These are phyloP conservation scores for Nannospalax galili DNA, from an alignment of 2,113 vertebrate species.

Conservation along the genomic window DNA sequence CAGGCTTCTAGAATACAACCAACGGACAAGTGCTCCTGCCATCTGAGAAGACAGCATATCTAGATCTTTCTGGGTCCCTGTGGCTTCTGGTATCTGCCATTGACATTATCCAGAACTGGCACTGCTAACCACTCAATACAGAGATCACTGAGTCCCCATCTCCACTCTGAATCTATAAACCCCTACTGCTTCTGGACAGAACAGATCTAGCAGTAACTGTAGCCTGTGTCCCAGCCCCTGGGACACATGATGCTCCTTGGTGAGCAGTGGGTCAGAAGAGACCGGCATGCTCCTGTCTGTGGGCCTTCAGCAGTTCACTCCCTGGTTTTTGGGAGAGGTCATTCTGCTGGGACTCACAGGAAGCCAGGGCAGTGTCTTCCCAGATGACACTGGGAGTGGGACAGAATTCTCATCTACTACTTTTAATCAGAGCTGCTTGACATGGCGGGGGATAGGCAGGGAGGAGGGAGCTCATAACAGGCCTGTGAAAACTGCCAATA, in stretches of 20 bases:
- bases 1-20: background rate
- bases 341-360: background rate
- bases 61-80: background rate
- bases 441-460: accelerated
- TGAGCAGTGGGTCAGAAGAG: background rate
- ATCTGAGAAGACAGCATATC: background rate
- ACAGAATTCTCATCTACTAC: background rate
- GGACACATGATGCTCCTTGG: background rate
- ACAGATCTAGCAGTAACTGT: no score
- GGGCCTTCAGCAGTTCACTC: accelerated
- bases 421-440: conserved; percentile 44
- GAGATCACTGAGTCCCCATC: background rate
- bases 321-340: background rate
- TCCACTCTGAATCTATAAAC: background rate
- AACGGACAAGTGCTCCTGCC: background rate
- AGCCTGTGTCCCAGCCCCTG: background rate
- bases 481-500: conserved; percentile 30
- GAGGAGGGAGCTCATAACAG: background rate
- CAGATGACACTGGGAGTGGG: background rate
- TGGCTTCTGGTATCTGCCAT: background rate
- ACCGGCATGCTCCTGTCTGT: background rate
- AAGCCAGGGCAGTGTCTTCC: background rate
- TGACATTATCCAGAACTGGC: background rate
- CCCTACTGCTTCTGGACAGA: background rate
- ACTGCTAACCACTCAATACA: accelerated